Evolutionary conservation across 2,797 vertebrate species (phyloP), one percentile per base, ranked within the genome.

Genomic region (Anomalospiza imberbis): DNA sequence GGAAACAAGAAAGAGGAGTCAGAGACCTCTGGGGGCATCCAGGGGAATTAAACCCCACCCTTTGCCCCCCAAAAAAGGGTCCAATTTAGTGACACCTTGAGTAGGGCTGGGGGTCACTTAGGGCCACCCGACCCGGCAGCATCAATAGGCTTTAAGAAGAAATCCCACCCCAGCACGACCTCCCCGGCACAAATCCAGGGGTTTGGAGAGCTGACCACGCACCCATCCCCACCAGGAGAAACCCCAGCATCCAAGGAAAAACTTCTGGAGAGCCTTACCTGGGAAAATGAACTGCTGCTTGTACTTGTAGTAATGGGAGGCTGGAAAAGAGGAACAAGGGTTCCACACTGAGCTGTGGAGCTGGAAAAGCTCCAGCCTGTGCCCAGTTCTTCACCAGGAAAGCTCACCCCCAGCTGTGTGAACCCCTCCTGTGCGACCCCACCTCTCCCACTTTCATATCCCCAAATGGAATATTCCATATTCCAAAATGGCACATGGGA

Each of bases 261-360:
- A 67, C 93, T 88, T 95, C 13, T 54, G 3, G 44, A 87, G 45
- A 45, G 44, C 95, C 98, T 98, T 95, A 99, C 99, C 99, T 96
- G 99, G 99, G 96, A 99, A 99, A 97, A 99, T 99, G 98, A 99
- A 99, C 97, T 99, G 99, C 90, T 99, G 99, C 97, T 99, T 99
- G 98, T 99, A 99, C 97, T 99, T 99, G 98, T 99, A 99, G 97
- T 99, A 99, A 97, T 99, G 99, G 96, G 99, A 99, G 48, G 99
- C 99, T 99, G 88, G 92, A 95, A 98, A 76, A 96, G 81, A 97
- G 80, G 96, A 54, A 45, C 94, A 29, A 6, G 12, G 10, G 11
- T 42, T 95, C 55, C 92, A 14, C 3, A 22, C 6, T 0, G 0
- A 32, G 15, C 47, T 10, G 22, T 8, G 38, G 51, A 53, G 42